phyloP scores from a whole-genome alignment of 2,113 vertebrate species.

The Nyctereutes procyonoides region DNA sequence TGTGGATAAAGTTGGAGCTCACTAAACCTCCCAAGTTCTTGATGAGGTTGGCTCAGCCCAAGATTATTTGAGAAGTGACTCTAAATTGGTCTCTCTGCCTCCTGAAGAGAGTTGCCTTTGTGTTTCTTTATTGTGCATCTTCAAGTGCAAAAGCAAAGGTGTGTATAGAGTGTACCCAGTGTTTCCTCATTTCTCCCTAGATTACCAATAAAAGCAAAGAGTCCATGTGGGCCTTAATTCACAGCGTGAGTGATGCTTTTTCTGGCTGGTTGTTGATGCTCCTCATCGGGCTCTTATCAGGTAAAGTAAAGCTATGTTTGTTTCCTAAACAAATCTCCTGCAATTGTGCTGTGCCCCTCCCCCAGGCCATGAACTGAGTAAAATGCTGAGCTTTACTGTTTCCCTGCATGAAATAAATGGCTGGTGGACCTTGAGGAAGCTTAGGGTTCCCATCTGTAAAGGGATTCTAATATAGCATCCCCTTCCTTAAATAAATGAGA shows the following conservation, averaged over 20 bases:
- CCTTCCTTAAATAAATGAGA: constrained; percentile 3
- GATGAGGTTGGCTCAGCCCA: not conserved
- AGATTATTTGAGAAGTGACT: constrained; percentile 26
- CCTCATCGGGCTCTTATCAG: constrained; percentile 95
- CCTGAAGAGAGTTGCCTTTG: constrained; percentile 51
- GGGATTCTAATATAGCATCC: not conserved
- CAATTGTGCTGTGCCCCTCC: not conserved
- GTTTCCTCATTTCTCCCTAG: constrained; percentile 83
- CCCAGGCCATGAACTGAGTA: not conserved
- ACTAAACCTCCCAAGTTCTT: constrained; percentile 1
- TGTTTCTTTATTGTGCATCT: constrained; percentile 28
- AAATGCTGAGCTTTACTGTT: not conserved
- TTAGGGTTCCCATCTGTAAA: not conserved
- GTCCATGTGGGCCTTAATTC: constrained; percentile 93
- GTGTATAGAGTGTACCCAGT: not conserved
- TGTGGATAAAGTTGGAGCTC: not conserved
- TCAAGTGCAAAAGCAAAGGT: constrained; percentile 36
- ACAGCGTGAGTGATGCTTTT: constrained; percentile 95
- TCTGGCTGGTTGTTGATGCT: constrained; percentile 99
- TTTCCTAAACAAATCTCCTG: constrained; percentile 53
- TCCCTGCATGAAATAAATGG: constrained; percentile 41
- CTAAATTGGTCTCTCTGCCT: constrained; percentile 25
- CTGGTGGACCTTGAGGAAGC: constrained; percentile 24
- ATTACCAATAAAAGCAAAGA: constrained; percentile 95
- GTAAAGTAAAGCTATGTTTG: constrained; percentile 83